These are phyloP conservation scores for Macaria liturata DNA, from an alignment of 2,888 invertebrate genomes.

Conservation along the genomic window DNA sequence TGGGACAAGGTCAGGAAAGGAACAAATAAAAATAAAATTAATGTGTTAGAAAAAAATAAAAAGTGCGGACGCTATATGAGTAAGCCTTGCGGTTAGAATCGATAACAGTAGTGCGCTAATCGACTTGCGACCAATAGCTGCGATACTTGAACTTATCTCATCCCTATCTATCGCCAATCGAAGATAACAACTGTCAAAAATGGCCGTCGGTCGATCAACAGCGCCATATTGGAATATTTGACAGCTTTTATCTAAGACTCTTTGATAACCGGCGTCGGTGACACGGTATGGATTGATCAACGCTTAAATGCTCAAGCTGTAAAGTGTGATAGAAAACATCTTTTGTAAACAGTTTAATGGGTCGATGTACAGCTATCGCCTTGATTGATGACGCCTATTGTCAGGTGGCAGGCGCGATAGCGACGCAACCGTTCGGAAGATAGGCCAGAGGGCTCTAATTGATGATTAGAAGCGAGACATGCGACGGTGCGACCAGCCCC, in stretches of 20 bases:
- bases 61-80: constrained; percentile 49
- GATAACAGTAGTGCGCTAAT: constrained; percentile 14
- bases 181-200: constrained; percentile 23
- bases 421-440: constrained; percentile 35
- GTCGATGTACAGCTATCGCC: constrained; percentile 48
- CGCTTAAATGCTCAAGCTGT: constrained; percentile 27
- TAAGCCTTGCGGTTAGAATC: constrained; percentile 35
- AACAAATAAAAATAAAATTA: constrained; percentile 43
- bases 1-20: constrained; percentile 48
- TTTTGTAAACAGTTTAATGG: constrained; percentile 67
- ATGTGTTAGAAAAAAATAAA: constrained; percentile 45
- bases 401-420: constrained; percentile 56
- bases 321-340: constrained; percentile 47
- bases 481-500: constrained; percentile 26
- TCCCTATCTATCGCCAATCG: constrained; percentile 18
- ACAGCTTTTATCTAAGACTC: constrained; percentile 23
- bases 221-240: constrained; percentile 20
- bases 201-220: constrained; percentile 15
- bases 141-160: constrained; percentile 12
- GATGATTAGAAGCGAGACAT: constrained; percentile 32
- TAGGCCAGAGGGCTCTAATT: constrained; percentile 41
- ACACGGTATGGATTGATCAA: constrained; percentile 37
- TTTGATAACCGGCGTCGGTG: constrained; percentile 19
- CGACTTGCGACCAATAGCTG: constrained; percentile 17
- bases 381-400: constrained; percentile 79